These are phyloP conservation scores for Nymphalis urticae DNA, from an alignment of 2,888 invertebrate species.

Conservation along the genomic window DNA sequence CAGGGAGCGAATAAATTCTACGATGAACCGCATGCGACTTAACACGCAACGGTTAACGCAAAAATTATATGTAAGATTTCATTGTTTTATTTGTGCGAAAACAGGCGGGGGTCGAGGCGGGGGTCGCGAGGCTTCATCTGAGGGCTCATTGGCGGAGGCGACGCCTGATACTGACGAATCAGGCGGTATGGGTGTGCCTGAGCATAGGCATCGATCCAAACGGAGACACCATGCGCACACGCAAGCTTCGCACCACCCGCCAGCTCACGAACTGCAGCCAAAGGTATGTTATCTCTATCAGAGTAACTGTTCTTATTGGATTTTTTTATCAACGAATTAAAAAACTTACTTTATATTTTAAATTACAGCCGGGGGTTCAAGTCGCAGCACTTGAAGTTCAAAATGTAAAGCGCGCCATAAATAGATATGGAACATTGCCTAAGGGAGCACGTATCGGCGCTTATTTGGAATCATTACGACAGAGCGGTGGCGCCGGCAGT, in stretches of 20 bases:
- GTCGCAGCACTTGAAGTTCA: constrained; percentile 97
- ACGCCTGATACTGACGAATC: constrained; percentile 89
- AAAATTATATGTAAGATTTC: background rate
- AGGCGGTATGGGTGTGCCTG: constrained; percentile 65
- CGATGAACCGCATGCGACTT: background rate
- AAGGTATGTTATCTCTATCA: constrained; percentile 44
- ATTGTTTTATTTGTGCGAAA: background rate
- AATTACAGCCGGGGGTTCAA: constrained; percentile 82
- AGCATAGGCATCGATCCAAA: constrained; percentile 73
- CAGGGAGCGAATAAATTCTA: constrained; percentile 13
- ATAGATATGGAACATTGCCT: constrained; percentile 97
- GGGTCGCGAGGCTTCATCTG: constrained; percentile 83
- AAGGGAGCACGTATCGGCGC: constrained; percentile 98
- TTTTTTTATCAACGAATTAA: background rate
- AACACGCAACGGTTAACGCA: too few relatives aligned
- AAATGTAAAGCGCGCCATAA: constrained; percentile 96
- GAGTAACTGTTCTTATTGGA: background rate
- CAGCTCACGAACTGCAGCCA: constrained; percentile 45
- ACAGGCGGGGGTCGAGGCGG: constrained; percentile 51
- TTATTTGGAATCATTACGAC: constrained; percentile 95
- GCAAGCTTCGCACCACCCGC: constrained; percentile 60
- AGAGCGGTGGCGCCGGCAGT: constrained; percentile 80
- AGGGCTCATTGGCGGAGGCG: constrained; percentile 86
- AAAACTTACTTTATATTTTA: background rate
- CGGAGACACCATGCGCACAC: constrained; percentile 61